Evolutionary conservation across 1,140 invertebrate species (phyloP).

Genomic region (Drosophila jambulina): DNA sequence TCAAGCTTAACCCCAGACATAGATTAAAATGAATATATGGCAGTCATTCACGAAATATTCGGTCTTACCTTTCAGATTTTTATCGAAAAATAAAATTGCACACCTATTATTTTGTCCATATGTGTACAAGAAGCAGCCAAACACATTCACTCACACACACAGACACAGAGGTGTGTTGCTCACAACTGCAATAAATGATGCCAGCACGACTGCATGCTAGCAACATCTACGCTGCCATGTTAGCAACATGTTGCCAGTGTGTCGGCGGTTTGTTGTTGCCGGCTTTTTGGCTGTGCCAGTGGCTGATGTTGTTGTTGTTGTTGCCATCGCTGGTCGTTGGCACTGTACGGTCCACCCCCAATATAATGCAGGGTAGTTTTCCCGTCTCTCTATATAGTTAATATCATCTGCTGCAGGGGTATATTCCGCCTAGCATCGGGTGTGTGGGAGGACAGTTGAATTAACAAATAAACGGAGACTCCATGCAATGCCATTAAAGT

Average conservation of each 20-base stretch:
- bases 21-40: too few relatives aligned
- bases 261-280: conserved; percentile 65
- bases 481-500: conserved; percentile 21
- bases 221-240: not conserved
- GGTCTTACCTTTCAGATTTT: too few relatives aligned
- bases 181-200: conserved; percentile 23
- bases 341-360: conserved; percentile 21
- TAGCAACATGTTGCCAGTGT: conserved; percentile 29
- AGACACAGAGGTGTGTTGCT: conserved; percentile 1
- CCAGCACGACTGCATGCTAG: conserved; percentile 5
- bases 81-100: too few relatives aligned
- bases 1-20: too few relatives aligned
- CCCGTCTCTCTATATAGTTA: conserved; percentile 15
- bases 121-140: conserved; percentile 44
- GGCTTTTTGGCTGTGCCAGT: conserved; percentile 63
- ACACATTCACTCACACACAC: conserved; percentile 61
- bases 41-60: too few relatives aligned
- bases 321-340: conserved; percentile 54
- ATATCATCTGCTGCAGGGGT: conserved; percentile 32
- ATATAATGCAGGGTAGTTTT: conserved; percentile 65
- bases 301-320: conserved; percentile 30
- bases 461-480: conserved; percentile 17
- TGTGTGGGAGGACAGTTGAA: conserved; percentile 24
- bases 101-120: not conserved
- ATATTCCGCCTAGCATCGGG: conserved; percentile 9